Evolutionary conservation across 2,113 vertebrate species (phyloP), one percentile per base, ranked within the genome.

Genomic region (Conger conger): DNA sequence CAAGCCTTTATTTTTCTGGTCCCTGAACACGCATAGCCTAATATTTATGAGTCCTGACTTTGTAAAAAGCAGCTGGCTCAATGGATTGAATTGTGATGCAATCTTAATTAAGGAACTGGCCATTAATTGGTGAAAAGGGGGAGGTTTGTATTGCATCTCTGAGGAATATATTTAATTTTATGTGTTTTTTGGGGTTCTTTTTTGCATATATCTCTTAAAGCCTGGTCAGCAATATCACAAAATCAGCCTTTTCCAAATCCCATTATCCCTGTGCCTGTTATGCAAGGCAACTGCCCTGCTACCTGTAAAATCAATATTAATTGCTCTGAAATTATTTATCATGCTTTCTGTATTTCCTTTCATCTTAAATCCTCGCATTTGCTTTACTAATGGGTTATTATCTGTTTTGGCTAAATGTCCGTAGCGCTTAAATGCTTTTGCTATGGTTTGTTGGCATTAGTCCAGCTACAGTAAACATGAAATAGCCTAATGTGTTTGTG

Each of bases 251-350:
- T 11, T 73, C 27, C 68, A 11, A 33, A 17, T 33, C n/a, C 68
- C 68, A 73, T 30, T 73, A 73, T 73, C 68, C 2, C 27, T 73
- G 15, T 11, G n/a, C 8, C n/a, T 30, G n/a, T 73, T n/a, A 73
- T 73, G n/a, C 9, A 30, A 73, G n/a, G n/a, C n/a, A 73, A 8
- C 27, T 73, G 68, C 9, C 1, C n/a, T 33, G 2, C 33, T 73
- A 73, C 68, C 68, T 73, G 68, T 73, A 73, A 73, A 73, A 73
- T 30, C 68, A 73, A 73, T 73, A 73, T 73, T 73, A 73, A 73
- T 73, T 30, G n/a, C 68, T 30, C 27, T 6, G 68, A 73, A 73
- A 73, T 73, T 4, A 73, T n/a, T 73, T 9, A 73, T 73, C n/a
- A 13, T n/a, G 27, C 68, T 73, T 73, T 73, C 27, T 73, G 5